A percentile compares a stretch with the other conserved stretches of the same genome.
phyloP scores from a whole-genome alignment of 2,888 invertebrate species.

The Hydrotaea diabolus region DNA sequence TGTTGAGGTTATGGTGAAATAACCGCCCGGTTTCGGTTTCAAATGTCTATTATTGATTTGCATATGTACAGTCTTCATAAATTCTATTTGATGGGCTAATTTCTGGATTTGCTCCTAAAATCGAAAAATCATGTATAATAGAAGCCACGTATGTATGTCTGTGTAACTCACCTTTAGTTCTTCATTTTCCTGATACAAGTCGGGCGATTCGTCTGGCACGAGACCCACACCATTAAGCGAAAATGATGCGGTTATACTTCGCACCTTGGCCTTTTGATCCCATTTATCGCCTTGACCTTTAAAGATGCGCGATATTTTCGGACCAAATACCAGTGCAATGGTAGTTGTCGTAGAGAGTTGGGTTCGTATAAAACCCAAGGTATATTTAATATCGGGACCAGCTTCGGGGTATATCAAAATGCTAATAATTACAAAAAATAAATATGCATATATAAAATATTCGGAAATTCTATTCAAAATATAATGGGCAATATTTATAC shows the following conservation, averaged over 20 bases:
- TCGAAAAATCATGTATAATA: neutral
- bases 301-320: conserved; percentile 89
- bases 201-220: conserved; percentile 91
- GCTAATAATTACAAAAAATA: conserved; percentile 80
- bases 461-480: too few species aligned
- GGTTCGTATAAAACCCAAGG: conserved; percentile 94
- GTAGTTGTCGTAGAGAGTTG: conserved; percentile 93
- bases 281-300: conserved; percentile 94
- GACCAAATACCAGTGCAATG: conserved; percentile 80
- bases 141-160: neutral
- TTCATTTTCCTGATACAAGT: conserved; percentile 94
- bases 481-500: too few species aligned
- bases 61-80: conserved; percentile 97
- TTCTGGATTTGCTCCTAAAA: conserved; percentile 93
- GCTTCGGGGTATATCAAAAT: conserved; percentile 92
- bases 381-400: conserved; percentile 95
- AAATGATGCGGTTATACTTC: conserved; percentile 92
- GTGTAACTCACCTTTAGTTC: conserved; percentile 87
- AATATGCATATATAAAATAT: too few species aligned
- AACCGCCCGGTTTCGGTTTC: conserved; percentile 90
- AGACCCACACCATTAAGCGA: conserved; percentile 93
- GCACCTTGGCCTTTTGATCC: conserved; percentile 91
- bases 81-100: conserved; percentile 94
- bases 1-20: conserved; percentile 86
- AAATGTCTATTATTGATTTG: conserved; percentile 94